Evolutionary conservation across 2,888 invertebrate species (phyloP).

Genomic region (Subacronicta megacephala): DNA sequence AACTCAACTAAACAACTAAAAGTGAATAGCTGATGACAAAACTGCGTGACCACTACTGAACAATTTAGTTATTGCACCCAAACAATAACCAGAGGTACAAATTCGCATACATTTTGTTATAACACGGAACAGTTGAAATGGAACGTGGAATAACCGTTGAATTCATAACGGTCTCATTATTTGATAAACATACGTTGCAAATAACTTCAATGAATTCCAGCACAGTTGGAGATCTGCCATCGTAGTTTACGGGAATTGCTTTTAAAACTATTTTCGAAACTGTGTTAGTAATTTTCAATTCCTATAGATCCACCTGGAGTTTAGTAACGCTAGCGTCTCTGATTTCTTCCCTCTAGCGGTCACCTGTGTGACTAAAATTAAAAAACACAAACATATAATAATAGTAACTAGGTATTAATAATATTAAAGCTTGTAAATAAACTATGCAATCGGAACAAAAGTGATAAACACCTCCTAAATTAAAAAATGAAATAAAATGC

Average conservation of each 20-base stretch:
- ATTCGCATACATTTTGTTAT: constrained; percentile 6
- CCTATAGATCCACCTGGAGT: not conserved
- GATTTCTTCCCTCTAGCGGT: too few relatives aligned
- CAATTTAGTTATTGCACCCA: constrained; percentile 13
- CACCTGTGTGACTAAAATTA: too few relatives aligned
- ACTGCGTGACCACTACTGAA: constrained; percentile 9
- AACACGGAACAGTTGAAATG: constrained; percentile 13
- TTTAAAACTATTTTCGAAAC: constrained; percentile 43
- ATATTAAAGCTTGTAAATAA: too few relatives aligned
- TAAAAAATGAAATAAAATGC: too few relatives aligned
- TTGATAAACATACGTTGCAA: constrained; percentile 40
- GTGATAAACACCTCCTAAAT: too few relatives aligned
- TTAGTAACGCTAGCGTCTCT: too few relatives aligned
- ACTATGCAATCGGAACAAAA: too few relatives aligned
- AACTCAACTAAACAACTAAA: constrained; percentile 17
- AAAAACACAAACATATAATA: too few relatives aligned
- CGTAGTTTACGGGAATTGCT: constrained; percentile 22
- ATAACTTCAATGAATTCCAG: constrained; percentile 42
- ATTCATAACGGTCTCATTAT: constrained; percentile 39
- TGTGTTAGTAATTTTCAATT: constrained; percentile 16
- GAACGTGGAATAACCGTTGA: constrained; percentile 16
- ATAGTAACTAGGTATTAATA: too few relatives aligned
- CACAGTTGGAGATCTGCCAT: constrained; percentile 50
- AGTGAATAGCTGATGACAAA: constrained; percentile 2
- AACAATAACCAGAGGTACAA: constrained; percentile 11